Percentiles rank a stretch among this genome's conserved stretches.
Conservation (phyloP, 2,888 invertebrate species). For the Lottia scabra region DNA sequence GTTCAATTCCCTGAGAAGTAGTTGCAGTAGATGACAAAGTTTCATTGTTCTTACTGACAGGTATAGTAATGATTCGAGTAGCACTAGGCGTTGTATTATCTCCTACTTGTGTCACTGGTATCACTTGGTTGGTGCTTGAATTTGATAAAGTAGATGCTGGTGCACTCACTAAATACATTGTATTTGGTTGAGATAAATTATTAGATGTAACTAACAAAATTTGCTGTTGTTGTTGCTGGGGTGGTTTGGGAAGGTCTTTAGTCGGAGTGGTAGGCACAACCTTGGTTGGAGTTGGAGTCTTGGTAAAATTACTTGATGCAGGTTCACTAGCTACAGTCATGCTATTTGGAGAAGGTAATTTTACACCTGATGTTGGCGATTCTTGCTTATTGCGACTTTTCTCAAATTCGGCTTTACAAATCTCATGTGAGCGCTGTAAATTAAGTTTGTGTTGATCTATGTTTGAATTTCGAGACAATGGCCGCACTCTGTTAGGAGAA, state of each 20-base stretch:
- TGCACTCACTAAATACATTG: constrained; percentile 17
- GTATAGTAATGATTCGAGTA: not conserved
- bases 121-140: not conserved
- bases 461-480: not conserved
- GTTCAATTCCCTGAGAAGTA: constrained; percentile 26
- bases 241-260: not conserved
- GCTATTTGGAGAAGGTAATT: not conserved
- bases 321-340: not conserved
- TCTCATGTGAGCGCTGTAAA: constrained; percentile 93
- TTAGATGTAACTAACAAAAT: constrained; percentile 16
- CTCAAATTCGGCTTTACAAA: constrained; percentile 82
- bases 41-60: constrained; percentile 8
- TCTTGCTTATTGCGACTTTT: constrained; percentile 75
- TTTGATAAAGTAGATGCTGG: constrained; percentile 9
- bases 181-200: constrained; percentile 10
- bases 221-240: not conserved
- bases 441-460: constrained; percentile 75
- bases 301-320: constrained; percentile 5
- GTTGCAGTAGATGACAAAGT: constrained; percentile 22
- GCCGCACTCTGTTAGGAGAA: not conserved
- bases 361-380: not conserved
- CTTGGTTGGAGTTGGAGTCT: constrained; percentile 1
- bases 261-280: constrained; percentile 15
- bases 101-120: not conserved
- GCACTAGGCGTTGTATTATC: not conserved